Percentiles rank a stretch among this genome's conserved stretches.
Evolutionary conservation across 2,113 vertebrate genomes (phyloP).

Genomic region (Charina bottae): DNA sequence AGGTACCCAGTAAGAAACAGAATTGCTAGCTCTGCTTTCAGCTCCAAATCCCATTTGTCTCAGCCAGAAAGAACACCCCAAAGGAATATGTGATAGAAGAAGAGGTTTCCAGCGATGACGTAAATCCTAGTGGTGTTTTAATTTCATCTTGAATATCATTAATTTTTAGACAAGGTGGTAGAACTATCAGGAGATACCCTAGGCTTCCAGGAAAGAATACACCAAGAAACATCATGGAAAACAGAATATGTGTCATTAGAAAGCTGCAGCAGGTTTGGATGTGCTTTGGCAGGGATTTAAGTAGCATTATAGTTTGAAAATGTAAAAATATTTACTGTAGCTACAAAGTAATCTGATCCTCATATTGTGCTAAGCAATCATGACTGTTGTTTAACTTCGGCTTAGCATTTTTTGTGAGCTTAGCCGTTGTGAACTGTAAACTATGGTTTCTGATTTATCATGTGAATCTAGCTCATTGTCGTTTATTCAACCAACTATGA

Average conservation of each 20-base stretch:
- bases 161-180: conserved; percentile 16
- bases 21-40: conserved; percentile 31
- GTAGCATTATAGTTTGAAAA: neutral
- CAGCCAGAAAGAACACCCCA: neutral
- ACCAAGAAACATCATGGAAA: conserved; percentile 27
- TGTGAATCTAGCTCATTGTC: neutral
- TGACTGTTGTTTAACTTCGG: neutral
- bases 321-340: neutral
- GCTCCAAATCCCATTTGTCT: conserved; percentile 17
- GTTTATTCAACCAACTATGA: neutral
- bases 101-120: neutral
- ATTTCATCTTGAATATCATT: neutral
- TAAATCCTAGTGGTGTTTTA: conserved; percentile 44
- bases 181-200: conserved; percentile 14
- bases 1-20: conserved; percentile 52
- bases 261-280: neutral
- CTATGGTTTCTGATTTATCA: neutral
- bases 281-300: neutral
- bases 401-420: neutral
- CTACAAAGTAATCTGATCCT: neutral
- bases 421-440: neutral
- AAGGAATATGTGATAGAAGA: conserved; percentile 17
- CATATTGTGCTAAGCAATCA: neutral
- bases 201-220: conserved; percentile 26
- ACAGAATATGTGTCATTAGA: conserved; percentile 4